Evolutionary conservation across 2,113 vertebrate genomes (phyloP).

Genomic region (Castor canadensis): DNA sequence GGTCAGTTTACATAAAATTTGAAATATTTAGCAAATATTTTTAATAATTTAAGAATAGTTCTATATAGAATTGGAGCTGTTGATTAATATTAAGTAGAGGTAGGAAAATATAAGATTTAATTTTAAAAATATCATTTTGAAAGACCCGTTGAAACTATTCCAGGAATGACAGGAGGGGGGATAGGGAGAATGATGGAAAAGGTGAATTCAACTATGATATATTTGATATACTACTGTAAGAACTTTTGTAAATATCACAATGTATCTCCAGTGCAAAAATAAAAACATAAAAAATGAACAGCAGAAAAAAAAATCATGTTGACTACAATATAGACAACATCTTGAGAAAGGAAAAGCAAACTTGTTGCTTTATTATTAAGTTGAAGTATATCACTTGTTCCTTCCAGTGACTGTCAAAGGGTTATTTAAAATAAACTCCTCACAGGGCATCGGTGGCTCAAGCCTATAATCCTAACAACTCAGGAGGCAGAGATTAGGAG

Average conservation of each 20-base stretch:
- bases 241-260: no score
- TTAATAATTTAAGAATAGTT: background rate
- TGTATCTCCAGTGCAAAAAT: no score
- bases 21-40: background rate
- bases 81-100: background rate
- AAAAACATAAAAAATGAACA: no score
- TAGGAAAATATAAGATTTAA: background rate
- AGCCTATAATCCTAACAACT: no score
- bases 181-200: no score
- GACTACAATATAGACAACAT: background rate
- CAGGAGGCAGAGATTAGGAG: no score
- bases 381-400: background rate
- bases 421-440: background rate
- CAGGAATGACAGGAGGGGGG: no score
- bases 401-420: background rate
- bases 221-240: no score
- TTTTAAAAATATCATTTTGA: background rate
- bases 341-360: background rate
- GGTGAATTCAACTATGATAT: no score
- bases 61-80: background rate
- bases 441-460: no score
- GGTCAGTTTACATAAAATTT: background rate
- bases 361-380: background rate
- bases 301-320: background rate
- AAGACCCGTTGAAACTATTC: no score